phyloP scores from a whole-genome alignment of 2,888 invertebrate genomes.

The Xylota sylvarum region DNA sequence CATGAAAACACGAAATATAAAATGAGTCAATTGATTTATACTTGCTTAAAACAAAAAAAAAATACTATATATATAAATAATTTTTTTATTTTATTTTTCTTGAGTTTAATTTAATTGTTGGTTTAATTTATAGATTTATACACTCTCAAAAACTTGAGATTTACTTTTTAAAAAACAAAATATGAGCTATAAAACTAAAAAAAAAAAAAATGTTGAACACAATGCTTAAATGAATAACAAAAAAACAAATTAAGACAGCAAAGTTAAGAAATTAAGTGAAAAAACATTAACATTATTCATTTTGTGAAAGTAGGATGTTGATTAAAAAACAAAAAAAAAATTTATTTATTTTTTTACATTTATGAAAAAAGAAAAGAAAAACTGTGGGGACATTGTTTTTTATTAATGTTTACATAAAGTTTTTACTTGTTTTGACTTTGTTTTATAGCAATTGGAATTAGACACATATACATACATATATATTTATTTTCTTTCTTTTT shows the following conservation, averaged over 20 bases:
- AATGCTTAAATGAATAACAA: slow-evolving; percentile 64
- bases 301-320: slow-evolving; percentile 68
- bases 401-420: slow-evolving; percentile 36
- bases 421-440: slow-evolving; percentile 34
- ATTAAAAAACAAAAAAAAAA: slow-evolving; percentile 50
- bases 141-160: slow-evolving; percentile 56
- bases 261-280: slow-evolving; percentile 46
- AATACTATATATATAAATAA: slow-evolving; percentile 21
- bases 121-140: slow-evolving; percentile 79
- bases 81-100: slow-evolving; percentile 44
- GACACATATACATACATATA: slow-evolving; percentile 44
- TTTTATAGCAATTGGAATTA: slow-evolving; percentile 59
- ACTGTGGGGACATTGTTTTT: slow-evolving; percentile 58
- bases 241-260: slow-evolving; percentile 50
- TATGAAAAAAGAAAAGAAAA: slow-evolving; percentile 36
- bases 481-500: slow-evolving; percentile 73
- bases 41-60: slow-evolving; percentile 34
- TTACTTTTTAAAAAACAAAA: slow-evolving; percentile 31
- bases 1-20: slow-evolving; percentile 51
- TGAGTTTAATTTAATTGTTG: slow-evolving; percentile 78
- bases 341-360: slow-evolving; percentile 65
- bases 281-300: slow-evolving; percentile 14
- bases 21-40: slow-evolving; percentile 70
- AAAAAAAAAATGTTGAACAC: slow-evolving; percentile 56
- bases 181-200: slow-evolving; percentile 38